A percentile compares a stretch with the other conserved stretches of the same genome.
phyloP scores from a whole-genome alignment of 1,140 invertebrate genomes.

The Philotrypesis tridentata region DNA sequence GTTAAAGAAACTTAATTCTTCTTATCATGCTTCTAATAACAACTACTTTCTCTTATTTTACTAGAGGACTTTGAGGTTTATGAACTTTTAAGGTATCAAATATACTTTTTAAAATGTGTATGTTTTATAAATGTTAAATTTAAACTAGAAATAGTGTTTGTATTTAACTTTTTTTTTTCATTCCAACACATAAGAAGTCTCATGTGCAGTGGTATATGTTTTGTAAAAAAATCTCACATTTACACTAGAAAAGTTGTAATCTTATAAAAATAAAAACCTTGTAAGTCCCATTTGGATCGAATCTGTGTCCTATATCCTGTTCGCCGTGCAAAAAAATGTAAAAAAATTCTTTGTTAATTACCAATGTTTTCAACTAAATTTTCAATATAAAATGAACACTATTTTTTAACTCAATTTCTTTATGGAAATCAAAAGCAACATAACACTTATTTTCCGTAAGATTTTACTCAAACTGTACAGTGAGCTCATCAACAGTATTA shows the following conservation, averaged over 20 bases:
- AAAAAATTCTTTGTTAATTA: constrained; percentile 39
- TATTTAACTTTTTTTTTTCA: not conserved
- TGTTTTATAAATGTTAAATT: no score
- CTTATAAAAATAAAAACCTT: constrained; percentile 47
- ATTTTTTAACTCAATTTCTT: not conserved
- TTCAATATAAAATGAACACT: constrained; percentile 14
- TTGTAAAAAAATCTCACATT: constrained; percentile 23
- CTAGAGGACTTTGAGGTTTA: not conserved
- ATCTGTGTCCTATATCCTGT: constrained; percentile 48
- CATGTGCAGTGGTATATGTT: constrained; percentile 27
- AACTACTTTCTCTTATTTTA: not conserved
- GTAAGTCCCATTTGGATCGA: constrained; percentile 47
- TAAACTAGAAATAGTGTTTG: no score
- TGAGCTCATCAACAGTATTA: not conserved
- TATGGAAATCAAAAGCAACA: constrained; percentile 30
- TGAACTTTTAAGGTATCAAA: constrained; percentile 26
- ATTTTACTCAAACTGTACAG: constrained; percentile 50
- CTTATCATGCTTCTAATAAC: no score
- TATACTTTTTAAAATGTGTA: not conserved
- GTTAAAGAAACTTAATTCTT: constrained; percentile 1
- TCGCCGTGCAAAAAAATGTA: constrained; percentile 40
- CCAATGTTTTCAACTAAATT: constrained; percentile 6
- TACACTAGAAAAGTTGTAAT: constrained; percentile 36
- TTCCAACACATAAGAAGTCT: constrained; percentile 25
- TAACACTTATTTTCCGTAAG: not conserved